Evolutionary conservation across 2,113 vertebrate species (phyloP).

Genomic region (Cochlearius cochlearius): DNA sequence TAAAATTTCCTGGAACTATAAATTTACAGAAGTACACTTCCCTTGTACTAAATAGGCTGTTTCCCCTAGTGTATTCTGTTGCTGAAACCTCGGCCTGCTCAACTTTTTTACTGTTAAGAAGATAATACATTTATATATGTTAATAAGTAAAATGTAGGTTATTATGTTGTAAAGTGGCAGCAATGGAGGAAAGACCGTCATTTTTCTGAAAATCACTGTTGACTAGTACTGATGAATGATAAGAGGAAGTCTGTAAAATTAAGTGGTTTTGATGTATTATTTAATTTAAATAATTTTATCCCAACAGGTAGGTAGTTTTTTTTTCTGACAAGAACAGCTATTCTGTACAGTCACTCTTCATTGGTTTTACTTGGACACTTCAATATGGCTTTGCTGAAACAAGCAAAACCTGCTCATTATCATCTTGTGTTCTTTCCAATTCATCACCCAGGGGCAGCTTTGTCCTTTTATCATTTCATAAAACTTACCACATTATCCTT

Average conservation of each 20-base stretch:
- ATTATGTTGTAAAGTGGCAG: background rate
- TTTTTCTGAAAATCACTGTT: background rate
- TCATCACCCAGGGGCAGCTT: background rate
- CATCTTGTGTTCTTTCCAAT: background rate
- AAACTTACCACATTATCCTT: background rate
- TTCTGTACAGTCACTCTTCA: background rate
- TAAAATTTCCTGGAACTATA: background rate
- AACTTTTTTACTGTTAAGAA: background rate
- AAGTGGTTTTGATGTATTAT: background rate
- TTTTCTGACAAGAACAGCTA: background rate
- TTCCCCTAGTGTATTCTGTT: background rate
- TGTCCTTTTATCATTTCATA: background rate
- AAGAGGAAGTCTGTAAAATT: background rate
- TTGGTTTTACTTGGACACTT: slow-evolving; percentile 7
- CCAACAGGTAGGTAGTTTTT: background rate
- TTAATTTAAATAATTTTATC: background rate
- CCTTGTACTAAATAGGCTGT: background rate
- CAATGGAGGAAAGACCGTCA: background rate
- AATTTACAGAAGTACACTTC: background rate
- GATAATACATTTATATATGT: background rate
- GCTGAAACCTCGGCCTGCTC: background rate
- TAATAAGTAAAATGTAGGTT: background rate
- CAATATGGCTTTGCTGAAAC: slow-evolving; percentile 42
- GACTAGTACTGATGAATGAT: background rate
- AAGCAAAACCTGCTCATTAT: slow-evolving; percentile 23